Conservation (phyloP, 23 tunicate species). For the Oikopleura vanhoeffeni region DNA sequence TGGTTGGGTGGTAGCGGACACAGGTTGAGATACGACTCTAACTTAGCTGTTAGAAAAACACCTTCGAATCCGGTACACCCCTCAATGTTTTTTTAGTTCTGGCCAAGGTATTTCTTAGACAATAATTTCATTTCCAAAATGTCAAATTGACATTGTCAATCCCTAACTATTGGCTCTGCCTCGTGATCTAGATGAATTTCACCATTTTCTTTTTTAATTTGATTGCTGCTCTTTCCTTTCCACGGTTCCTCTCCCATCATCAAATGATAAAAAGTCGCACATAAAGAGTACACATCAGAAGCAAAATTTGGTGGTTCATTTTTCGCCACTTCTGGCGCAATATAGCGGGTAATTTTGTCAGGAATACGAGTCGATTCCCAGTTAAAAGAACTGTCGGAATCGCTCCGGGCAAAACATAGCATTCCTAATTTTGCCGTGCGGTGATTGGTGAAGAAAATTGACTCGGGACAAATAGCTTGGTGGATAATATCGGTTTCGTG, state of each 20-base stretch:
- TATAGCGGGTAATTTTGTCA: neutral
- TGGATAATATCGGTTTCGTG: neutral
- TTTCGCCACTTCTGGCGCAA: neutral
- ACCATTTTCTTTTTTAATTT: too few species aligned
- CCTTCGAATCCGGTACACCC: too few species aligned
- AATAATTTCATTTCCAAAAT: too few species aligned
- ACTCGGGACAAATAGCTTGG: neutral
- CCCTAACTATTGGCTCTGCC: too few species aligned
- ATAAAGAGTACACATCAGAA: neutral
- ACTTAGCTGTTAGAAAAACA: too few species aligned
- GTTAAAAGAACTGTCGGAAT: neutral
- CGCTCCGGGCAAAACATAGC: neutral
- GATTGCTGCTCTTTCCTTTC: too few species aligned
- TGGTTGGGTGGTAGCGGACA: too few species aligned
- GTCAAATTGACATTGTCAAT: too few species aligned
- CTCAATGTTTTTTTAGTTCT: too few species aligned
- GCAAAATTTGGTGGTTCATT: neutral
- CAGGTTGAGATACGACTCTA: too few species aligned
- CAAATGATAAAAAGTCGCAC: neutral
- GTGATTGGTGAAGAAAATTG: neutral
- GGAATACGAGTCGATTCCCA: neutral
- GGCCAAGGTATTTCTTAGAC: too few species aligned
- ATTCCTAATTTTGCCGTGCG: neutral
- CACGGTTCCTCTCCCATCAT: neutral
- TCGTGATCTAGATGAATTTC: too few species aligned